Evolutionary conservation across 92 coral and sea anemone species (phyloP), one percentile per base, ranked within the genome.

Genomic region (Porites rus): DNA sequence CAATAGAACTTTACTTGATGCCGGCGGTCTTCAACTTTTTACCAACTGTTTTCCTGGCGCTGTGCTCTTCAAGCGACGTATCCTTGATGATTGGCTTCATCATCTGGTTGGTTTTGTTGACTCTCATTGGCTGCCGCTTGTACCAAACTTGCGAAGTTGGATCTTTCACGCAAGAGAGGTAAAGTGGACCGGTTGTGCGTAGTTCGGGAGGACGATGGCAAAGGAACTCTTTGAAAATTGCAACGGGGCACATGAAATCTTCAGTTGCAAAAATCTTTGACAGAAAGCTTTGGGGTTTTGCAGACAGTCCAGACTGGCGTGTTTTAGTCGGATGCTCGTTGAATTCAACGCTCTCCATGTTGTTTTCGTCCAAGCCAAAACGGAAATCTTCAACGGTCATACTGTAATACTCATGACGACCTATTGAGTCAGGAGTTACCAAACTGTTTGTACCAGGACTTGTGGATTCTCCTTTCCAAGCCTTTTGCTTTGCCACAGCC

Each of bases 221-320:
- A 6, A 68, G 50, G 17, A 68, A 82, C 86, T 87, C 94, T 67
- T 83, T 91, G 85, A 91, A 82, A 22, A 88, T 66, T 20, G 86
- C 69, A 58, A 88, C 94, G 9, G 92, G 94, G 64, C 92, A 84
- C 58, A 80, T 61, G 20, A 81, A 82, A 65, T 83, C 86, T 62
- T 80, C 85, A 60, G 92, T 85, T 31, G 88, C 88, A 81, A 88
- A 92, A 84, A 88, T 91, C 74, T 91, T 91, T 11, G 90, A 89
- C 51, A 77, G 68, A 74, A 80, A 79, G 74, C 87, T 77, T 38
- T 4, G 46, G 46, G 46, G 46, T 38, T 38, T 38, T 38, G 46
- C 46, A 38, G 46, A 38, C 46, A 4, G 46, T 38, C 46, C 46
- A 38, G 46, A 38, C 46, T 38, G 46, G 46, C 46, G 5, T 38